These are phyloP conservation scores for Xestia sexstrigata DNA, from an alignment of 2,888 invertebrate genomes.

Conservation along the genomic window DNA sequence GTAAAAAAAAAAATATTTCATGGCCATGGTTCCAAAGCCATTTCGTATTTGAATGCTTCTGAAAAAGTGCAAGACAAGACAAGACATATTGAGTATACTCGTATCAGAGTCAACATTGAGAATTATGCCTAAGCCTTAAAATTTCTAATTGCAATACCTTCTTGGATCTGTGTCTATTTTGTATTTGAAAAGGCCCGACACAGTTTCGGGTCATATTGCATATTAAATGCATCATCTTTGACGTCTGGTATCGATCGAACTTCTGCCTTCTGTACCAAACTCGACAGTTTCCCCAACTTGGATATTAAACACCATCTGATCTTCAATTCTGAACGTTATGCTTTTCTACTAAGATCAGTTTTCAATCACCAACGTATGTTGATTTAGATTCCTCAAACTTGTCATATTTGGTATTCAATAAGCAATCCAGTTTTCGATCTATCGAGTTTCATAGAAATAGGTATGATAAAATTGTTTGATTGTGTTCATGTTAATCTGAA, in stretches of 20 bases:
- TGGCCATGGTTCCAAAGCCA: too few species aligned
- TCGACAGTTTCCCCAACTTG: slow-evolving; percentile 6
- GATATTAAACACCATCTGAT: slow-evolving; percentile 35
- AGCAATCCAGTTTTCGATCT: slow-evolving; percentile 45
- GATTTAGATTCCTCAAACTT: slow-evolving; percentile 47
- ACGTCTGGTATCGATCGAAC: background rate
- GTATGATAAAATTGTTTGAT: slow-evolving; percentile 58
- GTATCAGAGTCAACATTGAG: too few species aligned
- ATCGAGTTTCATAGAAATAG: slow-evolving; percentile 59
- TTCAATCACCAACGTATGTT: background rate
- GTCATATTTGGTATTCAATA: slow-evolving; percentile 66
- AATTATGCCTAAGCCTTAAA: background rate
- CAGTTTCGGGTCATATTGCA: background rate
- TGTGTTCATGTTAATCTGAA: slow-evolving; percentile 53
- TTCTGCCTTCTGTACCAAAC: slow-evolving; percentile 29
- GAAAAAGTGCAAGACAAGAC: too few species aligned
- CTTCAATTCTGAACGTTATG: slow-evolving; percentile 15
- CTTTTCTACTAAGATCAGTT: background rate
- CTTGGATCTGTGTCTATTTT: background rate
- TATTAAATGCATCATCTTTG: background rate
- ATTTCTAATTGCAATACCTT: background rate
- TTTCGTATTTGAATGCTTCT: too few species aligned
- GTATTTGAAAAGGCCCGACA: background rate
- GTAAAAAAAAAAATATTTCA: background rate
- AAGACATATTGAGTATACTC: too few species aligned